Conservation (phyloP, 1,140 invertebrate genomes). For the Physella acuta region DNA sequence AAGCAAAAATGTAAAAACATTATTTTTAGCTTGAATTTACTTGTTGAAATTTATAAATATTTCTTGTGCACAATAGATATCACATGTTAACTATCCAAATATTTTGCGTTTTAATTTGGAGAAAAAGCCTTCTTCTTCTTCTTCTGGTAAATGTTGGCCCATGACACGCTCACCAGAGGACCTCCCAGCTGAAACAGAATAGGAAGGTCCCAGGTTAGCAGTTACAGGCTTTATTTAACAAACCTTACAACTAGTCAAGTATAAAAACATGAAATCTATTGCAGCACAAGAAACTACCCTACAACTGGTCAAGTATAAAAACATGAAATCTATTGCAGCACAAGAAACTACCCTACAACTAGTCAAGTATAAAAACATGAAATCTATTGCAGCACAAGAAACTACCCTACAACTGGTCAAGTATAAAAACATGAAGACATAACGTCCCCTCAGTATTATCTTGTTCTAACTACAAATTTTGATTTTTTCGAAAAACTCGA, state of each 20-base stretch:
- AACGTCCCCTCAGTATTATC: too few species aligned
- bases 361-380: neutral
- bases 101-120: constrained; percentile 20
- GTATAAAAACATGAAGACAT: too few species aligned
- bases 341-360: neutral
- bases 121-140: constrained; percentile 25
- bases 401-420: too few species aligned
- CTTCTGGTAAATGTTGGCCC: constrained; percentile 19
- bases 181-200: constrained; percentile 26
- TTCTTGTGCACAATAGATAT: neutral
- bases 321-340: neutral
- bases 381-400: neutral
- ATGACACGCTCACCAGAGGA: constrained; percentile 15
- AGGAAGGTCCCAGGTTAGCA: constrained; percentile 16
- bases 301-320: neutral
- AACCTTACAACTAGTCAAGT: neutral
- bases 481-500: too few species aligned
- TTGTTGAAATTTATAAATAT: neutral
- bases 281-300: too few species aligned
- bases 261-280: neutral
- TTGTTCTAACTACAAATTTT: too few species aligned
- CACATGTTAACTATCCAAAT: neutral
- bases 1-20: neutral
- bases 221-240: neutral
- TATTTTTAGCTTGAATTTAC: neutral